Conservation (phyloP, 2,113 vertebrate species). For the Bothrops jararaca region DNA sequence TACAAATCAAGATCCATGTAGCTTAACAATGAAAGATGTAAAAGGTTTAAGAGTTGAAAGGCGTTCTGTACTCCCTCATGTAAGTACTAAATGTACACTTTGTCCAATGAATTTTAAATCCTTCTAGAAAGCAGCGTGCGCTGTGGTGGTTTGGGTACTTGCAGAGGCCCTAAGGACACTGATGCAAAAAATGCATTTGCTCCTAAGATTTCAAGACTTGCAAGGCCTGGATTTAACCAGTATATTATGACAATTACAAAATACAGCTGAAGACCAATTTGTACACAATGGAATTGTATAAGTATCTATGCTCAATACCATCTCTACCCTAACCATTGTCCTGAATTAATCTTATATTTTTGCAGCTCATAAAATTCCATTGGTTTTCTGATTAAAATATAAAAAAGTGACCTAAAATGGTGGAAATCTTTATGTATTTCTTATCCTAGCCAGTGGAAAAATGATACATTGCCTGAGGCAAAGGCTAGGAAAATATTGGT, state of each 20-base stretch:
- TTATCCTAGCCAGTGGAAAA: not conserved
- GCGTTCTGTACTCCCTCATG: constrained; percentile 77
- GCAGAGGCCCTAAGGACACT: constrained; percentile 35
- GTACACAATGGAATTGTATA: not conserved
- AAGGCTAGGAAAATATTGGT: not conserved
- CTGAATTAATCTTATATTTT: not conserved
- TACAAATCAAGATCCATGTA: constrained; percentile 85
- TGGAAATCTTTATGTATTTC: not conserved
- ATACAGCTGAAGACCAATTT: not conserved
- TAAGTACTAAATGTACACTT: constrained; percentile 81
- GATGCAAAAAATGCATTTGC: constrained; percentile 33
- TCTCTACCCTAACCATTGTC: not conserved
- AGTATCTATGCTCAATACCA: not conserved
- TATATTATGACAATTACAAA: not conserved
- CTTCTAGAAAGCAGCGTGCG: constrained; percentile 63
- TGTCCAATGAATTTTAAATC: constrained; percentile 80
- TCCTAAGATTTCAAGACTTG: not conserved
- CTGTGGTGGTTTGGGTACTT: constrained; percentile 52
- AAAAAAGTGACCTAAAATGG: not conserved
- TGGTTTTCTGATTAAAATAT: not conserved
- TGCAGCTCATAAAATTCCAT: not conserved
- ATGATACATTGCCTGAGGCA: not conserved
- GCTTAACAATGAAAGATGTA: constrained; percentile 85
- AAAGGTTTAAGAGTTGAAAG: constrained; percentile 80
- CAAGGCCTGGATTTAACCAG: not conserved